These are phyloP conservation scores for Calliopsis andreniformis DNA, from an alignment of 1,140 invertebrate species.

Conservation along the genomic window DNA sequence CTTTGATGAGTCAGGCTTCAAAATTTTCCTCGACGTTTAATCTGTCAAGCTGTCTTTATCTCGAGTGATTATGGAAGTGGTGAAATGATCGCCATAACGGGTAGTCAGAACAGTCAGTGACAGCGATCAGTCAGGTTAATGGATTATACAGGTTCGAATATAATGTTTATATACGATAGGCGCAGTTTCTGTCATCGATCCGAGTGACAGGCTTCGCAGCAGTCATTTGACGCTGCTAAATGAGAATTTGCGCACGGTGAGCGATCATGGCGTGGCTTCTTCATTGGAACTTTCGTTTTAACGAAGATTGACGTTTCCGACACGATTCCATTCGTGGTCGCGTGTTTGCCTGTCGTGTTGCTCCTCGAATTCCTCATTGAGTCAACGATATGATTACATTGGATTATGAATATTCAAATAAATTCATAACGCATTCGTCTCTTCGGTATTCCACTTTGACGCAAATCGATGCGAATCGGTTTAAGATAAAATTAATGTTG, in stretches of 20 bases:
- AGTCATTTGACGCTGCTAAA: slow-evolving; percentile 2
- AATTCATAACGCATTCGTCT: too few species aligned
- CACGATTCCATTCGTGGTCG: neutral
- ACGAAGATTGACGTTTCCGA: slow-evolving; percentile 30
- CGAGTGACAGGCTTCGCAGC: neutral
- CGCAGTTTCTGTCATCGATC: slow-evolving; percentile 29
- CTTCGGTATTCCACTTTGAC: too few species aligned
- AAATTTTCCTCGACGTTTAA: neutral
- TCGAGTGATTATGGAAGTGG: too few species aligned
- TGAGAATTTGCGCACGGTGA: neutral
- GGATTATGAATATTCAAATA: neutral
- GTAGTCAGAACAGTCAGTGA: neutral
- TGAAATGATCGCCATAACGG: too few species aligned
- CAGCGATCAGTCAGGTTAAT: slow-evolving; percentile 16
- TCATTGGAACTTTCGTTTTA: slow-evolving; percentile 30
- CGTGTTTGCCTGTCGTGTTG: neutral
- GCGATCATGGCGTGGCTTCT: neutral
- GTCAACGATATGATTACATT: neutral
- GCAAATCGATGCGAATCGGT: too few species aligned
- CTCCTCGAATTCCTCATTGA: neutral
- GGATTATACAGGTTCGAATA: slow-evolving; percentile 5
- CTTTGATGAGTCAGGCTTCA: neutral
- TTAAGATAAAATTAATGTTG: too few species aligned
- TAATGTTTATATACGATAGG: neutral
- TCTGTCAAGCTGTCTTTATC: too few species aligned